Evolutionary conservation across 1,140 invertebrate species (phyloP), one percentile per base, ranked within the genome.

Genomic region (Arion vulgaris): DNA sequence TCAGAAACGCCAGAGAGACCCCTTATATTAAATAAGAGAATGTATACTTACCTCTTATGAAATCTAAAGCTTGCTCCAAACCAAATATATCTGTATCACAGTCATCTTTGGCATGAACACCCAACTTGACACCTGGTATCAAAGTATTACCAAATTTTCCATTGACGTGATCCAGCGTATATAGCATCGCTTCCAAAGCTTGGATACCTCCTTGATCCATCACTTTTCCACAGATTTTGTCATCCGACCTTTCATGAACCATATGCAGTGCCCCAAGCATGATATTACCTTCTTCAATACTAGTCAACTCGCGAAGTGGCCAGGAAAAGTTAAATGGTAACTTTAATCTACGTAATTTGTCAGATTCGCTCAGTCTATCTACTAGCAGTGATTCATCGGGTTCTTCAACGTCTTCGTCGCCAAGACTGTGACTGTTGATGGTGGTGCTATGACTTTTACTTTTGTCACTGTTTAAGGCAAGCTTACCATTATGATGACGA

Each of bases 61-160:
- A 99, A 92, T 98, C 97, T 13, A 98, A 96, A 13, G 97, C 96
- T 95, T 98, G 98, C 89, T 98, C 97, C 53, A 98, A 93, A 9
- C 98, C 97, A 91, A 98, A 98, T 0, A 97, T 98, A 90, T 99
- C 97, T 92, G 97, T 96, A 92, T 98, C 97, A 92, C 98, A 99
- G 91, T 99, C 98, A 89, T 98, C 97, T 75, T 98, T 94, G 38
- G 98, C 95, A 89, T 98, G 95, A 1, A 96, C 96, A 13, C 97
- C 97, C 15, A 98, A 92, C 53, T 94, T 95, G 32, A 97, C 94
- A 41, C 96, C 96, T 0, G 96, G 95, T 23, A 81, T 81, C 41
- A 81, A 45, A 41, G 26, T 36, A 15, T 38, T 7, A 13, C 71
- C 71, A 23, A 74, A 74, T 74, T 87, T 83, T 32, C 83, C 83